Percentiles rank a stretch among this genome's conserved stretches.
Conservation (phyloP, 2,888 invertebrate species). For the Dicyrtomina minuta region DNA sequence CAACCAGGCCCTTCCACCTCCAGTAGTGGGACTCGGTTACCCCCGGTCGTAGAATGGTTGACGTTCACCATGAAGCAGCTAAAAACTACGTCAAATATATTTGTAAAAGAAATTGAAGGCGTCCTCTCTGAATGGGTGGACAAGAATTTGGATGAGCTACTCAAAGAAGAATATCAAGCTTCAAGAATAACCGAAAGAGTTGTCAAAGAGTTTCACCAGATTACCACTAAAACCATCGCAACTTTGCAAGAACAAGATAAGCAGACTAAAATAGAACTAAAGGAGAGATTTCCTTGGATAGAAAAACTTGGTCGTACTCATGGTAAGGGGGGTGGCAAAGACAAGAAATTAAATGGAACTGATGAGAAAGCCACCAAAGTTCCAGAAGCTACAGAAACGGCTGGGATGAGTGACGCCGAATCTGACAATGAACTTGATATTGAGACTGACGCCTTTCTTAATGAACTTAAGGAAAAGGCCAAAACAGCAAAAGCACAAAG, state of each 20-base stretch:
- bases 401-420: not conserved
- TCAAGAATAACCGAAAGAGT: conserved; percentile 9
- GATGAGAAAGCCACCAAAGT: not conserved
- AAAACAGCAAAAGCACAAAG: too few species aligned
- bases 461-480: not conserved
- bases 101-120: not conserved
- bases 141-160: conserved; percentile 4
- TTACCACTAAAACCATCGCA: not conserved
- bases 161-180: conserved; percentile 17
- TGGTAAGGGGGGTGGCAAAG: not conserved
- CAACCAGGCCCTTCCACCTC: too few species aligned
- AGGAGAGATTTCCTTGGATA: conserved; percentile 1
- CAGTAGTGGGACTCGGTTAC: not conserved
- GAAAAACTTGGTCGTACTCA: not conserved
- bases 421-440: not conserved
- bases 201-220: not conserved
- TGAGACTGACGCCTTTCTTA: not conserved
- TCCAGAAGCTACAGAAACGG: not conserved
- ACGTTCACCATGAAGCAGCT: conserved; percentile 7
- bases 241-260: not conserved
- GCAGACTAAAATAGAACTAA: not conserved
- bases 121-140: conserved; percentile 3
- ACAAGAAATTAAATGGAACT: not conserved
- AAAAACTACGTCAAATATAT: conserved; percentile 1
- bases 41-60: conserved; percentile 16